Evolutionary conservation across 2,797 vertebrate species (phyloP), one percentile per base, ranked within the genome.

Genomic region (Rhodeus uyekii): DNA sequence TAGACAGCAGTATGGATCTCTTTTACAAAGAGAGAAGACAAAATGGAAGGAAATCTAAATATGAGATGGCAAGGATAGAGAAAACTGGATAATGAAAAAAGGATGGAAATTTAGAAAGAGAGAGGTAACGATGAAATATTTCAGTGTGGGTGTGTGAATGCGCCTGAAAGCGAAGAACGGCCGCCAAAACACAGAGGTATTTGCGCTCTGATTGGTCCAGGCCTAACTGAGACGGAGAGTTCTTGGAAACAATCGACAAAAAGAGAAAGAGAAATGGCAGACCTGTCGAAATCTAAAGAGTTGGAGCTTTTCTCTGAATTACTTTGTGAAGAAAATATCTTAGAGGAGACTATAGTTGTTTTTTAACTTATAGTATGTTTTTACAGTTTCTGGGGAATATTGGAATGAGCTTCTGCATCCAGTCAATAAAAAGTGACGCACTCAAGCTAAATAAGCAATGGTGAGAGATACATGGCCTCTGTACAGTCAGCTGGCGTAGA

Each of bases 131-230:
- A 48, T 53, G 27, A 78, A 44, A 83, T 34, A 73, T 79, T 50
- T 76, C 81, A 78, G 44, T 80, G 83, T 78, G 76, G 74, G 71
- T 77, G 88, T 83, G 60, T 53, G 29, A 46, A 53, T 75, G 67
- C 84, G 72, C 72, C 50, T 79, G 86, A 75, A 84, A 61, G 83
- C 61, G 79, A 88, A 88, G 88, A 91, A 90, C 82, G 85, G 87
- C 65, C 48, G 91, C 90, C 93, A 93, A 93, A 93, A 90, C 88
- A 92, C 92, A 93, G 93, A 94, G 92, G 93, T 88, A 89, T 93
- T 94, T 94, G 92, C 93, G 83, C 93, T 94, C 92, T 92, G 92
- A 94, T 93, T 92, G 91, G 88, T 67, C 89, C 72, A 84, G 87
- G 91, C 91, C 91, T 92, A 93, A 90, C 84, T 86, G 90, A 91